Conservation (phyloP, 2,888 invertebrate genomes). For the Proisotoma minuta region DNA sequence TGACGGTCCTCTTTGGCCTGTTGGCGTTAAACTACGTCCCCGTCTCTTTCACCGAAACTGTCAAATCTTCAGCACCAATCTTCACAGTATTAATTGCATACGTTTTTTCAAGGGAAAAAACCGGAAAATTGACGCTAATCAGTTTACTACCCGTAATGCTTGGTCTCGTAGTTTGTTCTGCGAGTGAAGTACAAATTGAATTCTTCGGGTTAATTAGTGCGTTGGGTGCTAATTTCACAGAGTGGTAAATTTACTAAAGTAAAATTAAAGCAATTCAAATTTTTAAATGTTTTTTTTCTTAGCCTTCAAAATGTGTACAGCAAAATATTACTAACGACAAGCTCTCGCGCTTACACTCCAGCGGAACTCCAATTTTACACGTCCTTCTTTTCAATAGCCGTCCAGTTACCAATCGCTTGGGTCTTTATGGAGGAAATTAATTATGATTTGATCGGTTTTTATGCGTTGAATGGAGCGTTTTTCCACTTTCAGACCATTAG, state of each 20-base stretch:
- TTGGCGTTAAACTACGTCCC: constrained; percentile 71
- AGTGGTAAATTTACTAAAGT: constrained; percentile 55
- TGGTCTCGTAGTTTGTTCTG: constrained; percentile 68
- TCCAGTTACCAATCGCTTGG: constrained; percentile 67
- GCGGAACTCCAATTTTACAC: constrained; percentile 75
- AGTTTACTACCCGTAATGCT: constrained; percentile 72
- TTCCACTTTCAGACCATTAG: constrained; percentile 77
- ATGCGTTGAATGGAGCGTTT: constrained; percentile 66
- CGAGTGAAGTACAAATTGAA: constrained; percentile 72
- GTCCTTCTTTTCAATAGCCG: constrained; percentile 65
- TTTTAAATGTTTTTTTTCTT: constrained; percentile 26
- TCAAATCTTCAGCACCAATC: constrained; percentile 73
- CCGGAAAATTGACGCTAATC: constrained; percentile 63
- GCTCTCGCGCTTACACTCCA: constrained; percentile 66
- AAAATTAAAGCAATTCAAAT: neutral
- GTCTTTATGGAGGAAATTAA: constrained; percentile 61
- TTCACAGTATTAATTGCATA: constrained; percentile 69
- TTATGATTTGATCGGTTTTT: constrained; percentile 54
- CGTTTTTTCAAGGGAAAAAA: constrained; percentile 58
- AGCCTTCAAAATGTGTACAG: constrained; percentile 74
- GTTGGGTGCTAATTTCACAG: constrained; percentile 71
- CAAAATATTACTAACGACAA: constrained; percentile 71
- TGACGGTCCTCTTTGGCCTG: constrained; percentile 68
- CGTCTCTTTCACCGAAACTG: constrained; percentile 74
- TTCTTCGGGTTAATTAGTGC: constrained; percentile 67